A percentile compares a stretch with the other conserved stretches of the same genome.
Conservation (phyloP, 2,113 vertebrate genomes). For the Chionis minor region DNA sequence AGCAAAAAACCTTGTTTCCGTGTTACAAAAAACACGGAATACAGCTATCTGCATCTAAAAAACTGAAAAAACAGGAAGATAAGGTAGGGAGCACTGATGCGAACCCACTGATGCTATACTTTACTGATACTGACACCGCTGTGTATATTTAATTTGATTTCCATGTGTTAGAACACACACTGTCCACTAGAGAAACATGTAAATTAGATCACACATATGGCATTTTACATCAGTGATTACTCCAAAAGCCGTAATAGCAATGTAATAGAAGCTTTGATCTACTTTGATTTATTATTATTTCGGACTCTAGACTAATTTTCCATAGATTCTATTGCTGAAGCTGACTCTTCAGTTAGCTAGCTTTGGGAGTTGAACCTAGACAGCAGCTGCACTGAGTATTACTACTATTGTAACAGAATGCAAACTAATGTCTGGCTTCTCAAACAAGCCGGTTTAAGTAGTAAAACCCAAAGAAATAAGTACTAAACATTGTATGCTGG, state of each 20-base stretch:
- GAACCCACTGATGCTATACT: neutral
- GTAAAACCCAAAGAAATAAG: neutral
- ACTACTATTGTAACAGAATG: neutral
- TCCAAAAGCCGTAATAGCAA: neutral
- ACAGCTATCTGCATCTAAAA: neutral
- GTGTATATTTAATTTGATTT: neutral
- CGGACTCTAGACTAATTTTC: neutral
- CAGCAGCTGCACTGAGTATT: neutral
- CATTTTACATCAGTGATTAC: conserved; percentile 22
- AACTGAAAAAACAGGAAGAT: neutral
- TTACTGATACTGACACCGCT: neutral
- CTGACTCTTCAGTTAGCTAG: neutral
- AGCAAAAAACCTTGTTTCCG: neutral
- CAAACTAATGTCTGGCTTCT: conserved; percentile 10
- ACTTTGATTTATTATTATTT: conserved; percentile 15
- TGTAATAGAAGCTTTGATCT: neutral
- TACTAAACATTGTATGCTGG: neutral
- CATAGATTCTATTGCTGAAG: neutral
- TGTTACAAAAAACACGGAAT: neutral
- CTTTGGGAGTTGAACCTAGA: neutral
- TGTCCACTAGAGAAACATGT: neutral
- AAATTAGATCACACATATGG: neutral
- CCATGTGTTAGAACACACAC: neutral
- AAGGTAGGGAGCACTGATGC: neutral
- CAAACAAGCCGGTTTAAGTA: neutral